Evolutionary conservation across 2,888 invertebrate species (phyloP).

Genomic region (Acleris literana): DNA sequence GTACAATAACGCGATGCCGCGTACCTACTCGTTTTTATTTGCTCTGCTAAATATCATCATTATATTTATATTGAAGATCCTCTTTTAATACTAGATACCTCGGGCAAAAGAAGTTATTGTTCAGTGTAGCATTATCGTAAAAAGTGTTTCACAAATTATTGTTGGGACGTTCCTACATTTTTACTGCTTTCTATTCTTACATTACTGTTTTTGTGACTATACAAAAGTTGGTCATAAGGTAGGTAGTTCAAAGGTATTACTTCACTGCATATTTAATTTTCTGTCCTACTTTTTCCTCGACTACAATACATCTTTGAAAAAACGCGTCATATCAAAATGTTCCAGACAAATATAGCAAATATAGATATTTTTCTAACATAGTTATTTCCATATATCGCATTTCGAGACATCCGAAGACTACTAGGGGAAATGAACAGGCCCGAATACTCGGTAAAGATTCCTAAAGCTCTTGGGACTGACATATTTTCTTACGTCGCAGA

Average conservation of each 20-base stretch:
- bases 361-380: conserved; percentile 23
- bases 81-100: neutral
- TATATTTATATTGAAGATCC: neutral
- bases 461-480: conserved; percentile 53
- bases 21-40: no score
- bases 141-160: neutral
- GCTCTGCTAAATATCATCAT: neutral
- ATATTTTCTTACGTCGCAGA: conserved; percentile 56
- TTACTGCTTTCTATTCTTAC: neutral
- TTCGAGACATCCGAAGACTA: conserved; percentile 29
- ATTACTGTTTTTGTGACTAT: neutral
- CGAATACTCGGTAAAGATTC: conserved; percentile 33
- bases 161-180: neutral
- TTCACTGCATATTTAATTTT: no score
- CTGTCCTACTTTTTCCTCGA: no score
- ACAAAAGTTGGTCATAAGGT: no score
- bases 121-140: neutral
- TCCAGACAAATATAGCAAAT: conserved; percentile 12
- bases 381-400: conserved; percentile 35
- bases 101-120: neutral
- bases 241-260: no score
- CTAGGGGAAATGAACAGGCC: conserved; percentile 33
- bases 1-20: no score
- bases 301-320: no score
- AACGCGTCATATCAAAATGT: no score